Base-by-base conservation (phyloP, 2,797 vertebrate genomes). In the Sebastes cheni region DNA sequence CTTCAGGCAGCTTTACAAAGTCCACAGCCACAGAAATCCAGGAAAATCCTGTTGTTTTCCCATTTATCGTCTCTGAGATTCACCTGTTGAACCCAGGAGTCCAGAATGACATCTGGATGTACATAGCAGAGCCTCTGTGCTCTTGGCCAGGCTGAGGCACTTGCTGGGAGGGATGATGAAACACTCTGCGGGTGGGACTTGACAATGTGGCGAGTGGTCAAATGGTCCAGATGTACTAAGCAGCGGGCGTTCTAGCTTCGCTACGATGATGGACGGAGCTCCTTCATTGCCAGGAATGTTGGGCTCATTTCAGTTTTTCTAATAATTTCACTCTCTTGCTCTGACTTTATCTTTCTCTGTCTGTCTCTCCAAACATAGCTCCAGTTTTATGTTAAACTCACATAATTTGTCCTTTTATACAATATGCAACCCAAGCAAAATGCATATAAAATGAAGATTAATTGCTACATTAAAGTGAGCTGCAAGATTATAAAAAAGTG, bases 161-260 rank as follows among this genome's bases (percentile, higher is more conserved):
- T 93, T 81, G 86, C 91, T 94, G 92, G 34, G 94, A 92, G 90
- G 86, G 75, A 91, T 93, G 92, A 94, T 93, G 93, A 94, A 94
- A 93, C 88, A 72, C 90, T 71, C 92, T 20, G 87, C 91, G 85
- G 93, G 93, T 92, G 92, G 92, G 92, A 94, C 82, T 87, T 82
- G 84, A 92, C 87, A 91, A 91, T 92, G 89, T 92, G 92, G 93
- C 91, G 71, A 86, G 82, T 91, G 92, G 92, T 95, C 93, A 92
- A 92, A 90, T 92, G 92, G 82, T 88, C 89, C 92, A 92, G 93
- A 95, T 93, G 93, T 92, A 89, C 78, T 8, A 73, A 89, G 79
- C 89, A 87, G 90, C 86, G 70, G 91, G 93, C 58, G 85, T 86
- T 90, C 82, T 75, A 30, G 74, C 85, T 87, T 79, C 71, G 80